Evolutionary conservation across 2,888 invertebrate species (phyloP), one percentile per base, ranked within the genome.

Genomic region (Lasius platythorax): DNA sequence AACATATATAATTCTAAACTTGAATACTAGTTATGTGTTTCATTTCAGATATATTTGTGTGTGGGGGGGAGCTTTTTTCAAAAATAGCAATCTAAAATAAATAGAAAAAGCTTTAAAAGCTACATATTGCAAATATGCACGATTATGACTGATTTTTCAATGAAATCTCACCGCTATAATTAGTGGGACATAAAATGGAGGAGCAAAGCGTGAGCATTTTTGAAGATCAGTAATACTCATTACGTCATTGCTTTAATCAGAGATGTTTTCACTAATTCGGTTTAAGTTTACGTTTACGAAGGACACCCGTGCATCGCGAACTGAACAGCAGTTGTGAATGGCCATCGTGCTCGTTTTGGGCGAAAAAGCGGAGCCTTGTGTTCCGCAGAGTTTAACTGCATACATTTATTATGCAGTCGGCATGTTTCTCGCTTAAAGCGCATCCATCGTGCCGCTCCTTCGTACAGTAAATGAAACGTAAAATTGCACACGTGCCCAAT

Each of bases 401-500:
- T 18, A 33, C 67, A 18, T 84, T 85, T 68, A 86, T 85, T 81
- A 66, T 84, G 83, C 8, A 2, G 64, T 76, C 86, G 85, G 82
- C 75, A 76, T 72, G 33, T 64, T 50, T 46, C 43, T 40, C 50
- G 50, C 67, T 56, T 11, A 18, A 70, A 40, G 2, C 53, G 74
- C 56, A 81, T 87, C 84, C 46, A 74, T 83, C 79, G 82, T 64
- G 84, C 87, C 84, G 76, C 87, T 84, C 85, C 87, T 85, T 74
- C 58, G 63, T 73, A 83, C 12, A 61, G 78, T 78, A 90, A 90
- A 90, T 90, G 90, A 88, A 84, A 88, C 90, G 87, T 88, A 88
- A 90, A 90, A 90, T 90, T 86, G 82, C 82, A 74, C 82, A 53
- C 75, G 74, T 64, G 58, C 73, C 46, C 63, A 43, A 81, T 75